These are phyloP conservation scores for Drosophila pallidifrons DNA, from an alignment of 1,140 invertebrate species.

Conservation along the genomic window DNA sequence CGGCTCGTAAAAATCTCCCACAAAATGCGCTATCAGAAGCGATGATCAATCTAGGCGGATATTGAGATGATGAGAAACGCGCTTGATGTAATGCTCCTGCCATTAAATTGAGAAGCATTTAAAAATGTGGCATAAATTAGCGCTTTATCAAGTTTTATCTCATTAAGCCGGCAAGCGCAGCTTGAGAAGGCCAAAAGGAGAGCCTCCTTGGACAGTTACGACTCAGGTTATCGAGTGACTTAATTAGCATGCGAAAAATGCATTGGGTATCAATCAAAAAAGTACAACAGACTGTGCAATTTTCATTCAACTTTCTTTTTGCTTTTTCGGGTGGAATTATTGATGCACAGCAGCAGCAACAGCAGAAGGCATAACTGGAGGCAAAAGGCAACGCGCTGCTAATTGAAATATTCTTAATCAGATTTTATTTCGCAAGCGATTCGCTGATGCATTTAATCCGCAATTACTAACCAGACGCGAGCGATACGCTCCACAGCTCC, in stretches of 20 bases:
- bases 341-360: too few relatives aligned
- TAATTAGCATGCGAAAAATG: constrained; percentile 76
- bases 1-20: background rate
- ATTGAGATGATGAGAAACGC: background rate
- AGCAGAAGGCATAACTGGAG: background rate
- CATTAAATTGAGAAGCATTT: constrained; percentile 16
- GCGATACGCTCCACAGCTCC: background rate
- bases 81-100: background rate
- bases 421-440: constrained; percentile 67
- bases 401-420: constrained; percentile 84
- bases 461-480: constrained; percentile 63
- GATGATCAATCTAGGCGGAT: constrained; percentile 5
- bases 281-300: constrained; percentile 13
- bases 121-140: constrained; percentile 43
- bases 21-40: background rate
- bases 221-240: constrained; percentile 59
- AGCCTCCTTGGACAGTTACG: background rate
- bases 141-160: constrained; percentile 40
- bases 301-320: constrained; percentile 48
- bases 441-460: constrained; percentile 73
- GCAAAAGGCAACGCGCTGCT: constrained; percentile 53
- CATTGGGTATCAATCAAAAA: constrained; percentile 67
- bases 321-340: constrained; percentile 8
- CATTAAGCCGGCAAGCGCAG: constrained; percentile 32
- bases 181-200: background rate